Conservation (phyloP, 2,113 vertebrate genomes). For the Ardeotis arabs region DNA sequence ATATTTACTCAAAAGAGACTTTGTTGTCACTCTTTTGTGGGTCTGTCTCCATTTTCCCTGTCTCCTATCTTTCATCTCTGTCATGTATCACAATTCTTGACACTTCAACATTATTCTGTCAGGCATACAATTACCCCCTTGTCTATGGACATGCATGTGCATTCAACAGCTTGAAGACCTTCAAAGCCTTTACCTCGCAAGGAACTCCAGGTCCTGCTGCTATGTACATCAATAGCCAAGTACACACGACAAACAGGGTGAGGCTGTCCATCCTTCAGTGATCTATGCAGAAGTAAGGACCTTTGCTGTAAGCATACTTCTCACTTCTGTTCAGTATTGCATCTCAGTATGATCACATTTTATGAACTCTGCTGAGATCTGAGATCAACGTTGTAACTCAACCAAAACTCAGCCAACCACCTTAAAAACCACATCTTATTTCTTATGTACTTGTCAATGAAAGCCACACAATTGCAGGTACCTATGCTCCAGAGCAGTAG, state of each 20-base stretch:
- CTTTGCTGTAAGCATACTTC: not conserved
- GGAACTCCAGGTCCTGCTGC: not conserved
- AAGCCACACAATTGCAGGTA: not conserved
- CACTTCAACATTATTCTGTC: not conserved
- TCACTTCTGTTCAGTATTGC: not conserved
- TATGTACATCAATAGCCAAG: not conserved
- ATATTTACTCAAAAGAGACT: not conserved
- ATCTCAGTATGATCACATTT: not conserved
- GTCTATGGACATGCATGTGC: rapidly evolving
- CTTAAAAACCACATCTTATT: not conserved
- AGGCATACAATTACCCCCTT: not conserved
- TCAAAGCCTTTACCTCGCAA: not conserved
- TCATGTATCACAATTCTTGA: not conserved
- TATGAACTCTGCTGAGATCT: not conserved
- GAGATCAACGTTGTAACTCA: not conserved
- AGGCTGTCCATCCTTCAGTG: not conserved
- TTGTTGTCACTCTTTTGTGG: not conserved
- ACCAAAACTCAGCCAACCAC: not conserved
- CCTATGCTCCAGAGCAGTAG: not conserved
- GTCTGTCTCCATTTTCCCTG: not conserved
- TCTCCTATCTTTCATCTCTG: not conserved
- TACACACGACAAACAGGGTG: not conserved
- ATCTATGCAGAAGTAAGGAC: not conserved
- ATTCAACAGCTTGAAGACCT: not conserved
- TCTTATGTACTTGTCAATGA: not conserved